Evolutionary conservation across 2,113 vertebrate genomes (phyloP), one percentile per base, ranked within the genome.

Genomic region (Zonotrichia leucophrys): DNA sequence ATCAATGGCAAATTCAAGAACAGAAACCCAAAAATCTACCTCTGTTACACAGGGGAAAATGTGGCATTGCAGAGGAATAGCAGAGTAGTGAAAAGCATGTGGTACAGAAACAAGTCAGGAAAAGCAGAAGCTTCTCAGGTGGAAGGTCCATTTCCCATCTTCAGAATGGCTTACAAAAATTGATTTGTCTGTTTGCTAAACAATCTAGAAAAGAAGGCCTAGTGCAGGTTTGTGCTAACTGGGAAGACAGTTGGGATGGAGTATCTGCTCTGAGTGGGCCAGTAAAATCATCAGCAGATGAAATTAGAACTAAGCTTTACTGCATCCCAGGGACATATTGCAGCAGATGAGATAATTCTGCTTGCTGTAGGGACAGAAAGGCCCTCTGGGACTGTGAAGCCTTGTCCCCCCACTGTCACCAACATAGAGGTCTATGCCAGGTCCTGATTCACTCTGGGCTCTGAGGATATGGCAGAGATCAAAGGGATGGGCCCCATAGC

Each of bases 381-480:
- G 15, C 3, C 11, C 24, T 28, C 33, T 59, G 30, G n/a, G 24
- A 10, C 20, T 64, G 9, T 31, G 31, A 60, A 91, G 46, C 11
- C 46, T 49, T 63, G 18, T 52, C 3, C 9, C 7, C 8, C 5
- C 12, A 4, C 10, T 15, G 5, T 10, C 0, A 1, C 9, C 50
- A 75, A 4, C 16, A 20, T 0, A 41, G 58, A 67, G 4, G 8
- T 47, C 64, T 1, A 0, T 25, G n/a, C 18, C 8, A 20, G 33
- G 17, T 79, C 33, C 23, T 39, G 1, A 0, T 35, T 82, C n/a
- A 15, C n/a, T 53, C 16, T 35, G 59, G 19, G 6, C 4, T 21
- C 27, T 0, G 0, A 2, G 4, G 13, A 10, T 30, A 59, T 1
- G 8, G 15, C 46, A 70, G 72, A 13, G 33, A 20, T 18, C 0